Conservation (phyloP, 2,797 vertebrate species). For the Acipenser oxyrinchus region DNA sequence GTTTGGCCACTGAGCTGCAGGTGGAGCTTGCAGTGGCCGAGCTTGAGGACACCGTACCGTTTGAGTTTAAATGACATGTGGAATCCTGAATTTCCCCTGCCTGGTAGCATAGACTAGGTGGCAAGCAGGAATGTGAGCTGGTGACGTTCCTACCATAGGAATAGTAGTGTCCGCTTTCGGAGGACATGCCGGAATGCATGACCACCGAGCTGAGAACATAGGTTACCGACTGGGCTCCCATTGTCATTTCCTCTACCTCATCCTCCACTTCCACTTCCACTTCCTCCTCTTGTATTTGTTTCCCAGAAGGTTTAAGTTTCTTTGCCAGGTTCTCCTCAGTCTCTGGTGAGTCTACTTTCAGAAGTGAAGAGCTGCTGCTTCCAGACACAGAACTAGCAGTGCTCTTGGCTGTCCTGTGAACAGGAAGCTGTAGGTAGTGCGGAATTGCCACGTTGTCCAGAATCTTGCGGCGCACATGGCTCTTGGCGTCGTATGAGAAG, state of each 20-base stretch:
- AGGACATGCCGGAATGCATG: conserved; percentile 92
- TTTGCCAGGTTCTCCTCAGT: conserved; percentile 88
- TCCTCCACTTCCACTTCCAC: conserved; percentile 1
- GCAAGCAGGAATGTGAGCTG: conserved; percentile 51
- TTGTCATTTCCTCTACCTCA: conserved; percentile 6
- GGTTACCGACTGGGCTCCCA: conserved; percentile 56
- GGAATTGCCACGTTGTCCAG: conserved; percentile 89
- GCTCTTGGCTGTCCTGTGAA: conserved; percentile 40
- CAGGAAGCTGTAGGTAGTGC: conserved; percentile 72
- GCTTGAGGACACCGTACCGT: background rate
- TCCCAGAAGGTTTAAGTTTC: conserved; percentile 86
- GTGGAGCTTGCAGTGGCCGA: background rate
- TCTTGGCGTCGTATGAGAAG: conserved; percentile 92
- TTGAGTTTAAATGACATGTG: conserved; percentile 29
- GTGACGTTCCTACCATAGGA: conserved; percentile 82
- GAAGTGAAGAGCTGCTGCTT: conserved; percentile 44
- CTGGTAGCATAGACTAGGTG: conserved; percentile 37
- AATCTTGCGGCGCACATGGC: conserved; percentile 89
- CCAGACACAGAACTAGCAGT: conserved; percentile 33
- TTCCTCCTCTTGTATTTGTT: conserved; percentile 13
- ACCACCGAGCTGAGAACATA: conserved; percentile 88
- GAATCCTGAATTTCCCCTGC: conserved; percentile 50
- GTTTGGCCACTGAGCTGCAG: conserved; percentile 46
- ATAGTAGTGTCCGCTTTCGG: conserved; percentile 97
- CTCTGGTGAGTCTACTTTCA: conserved; percentile 74